Conservation (phyloP, 1,140 invertebrate species). For the Trachymyrmex septentrionalis region DNA sequence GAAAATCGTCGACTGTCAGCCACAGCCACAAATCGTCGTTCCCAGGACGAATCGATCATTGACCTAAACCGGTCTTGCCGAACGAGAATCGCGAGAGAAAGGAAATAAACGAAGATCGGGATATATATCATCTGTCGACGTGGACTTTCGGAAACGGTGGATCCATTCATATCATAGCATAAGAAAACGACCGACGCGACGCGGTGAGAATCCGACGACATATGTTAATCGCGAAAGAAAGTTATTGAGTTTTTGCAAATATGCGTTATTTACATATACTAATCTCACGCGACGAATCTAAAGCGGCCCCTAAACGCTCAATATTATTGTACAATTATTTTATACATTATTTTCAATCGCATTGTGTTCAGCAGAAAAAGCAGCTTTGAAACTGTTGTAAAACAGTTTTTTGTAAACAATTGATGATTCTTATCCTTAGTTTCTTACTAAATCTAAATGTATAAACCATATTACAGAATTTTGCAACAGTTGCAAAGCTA, state of each 20-base stretch:
- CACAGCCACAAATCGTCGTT: conserved; percentile 36
- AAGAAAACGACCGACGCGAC: conserved; percentile 26
- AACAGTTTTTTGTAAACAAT: no score
- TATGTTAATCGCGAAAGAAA: conserved; percentile 44
- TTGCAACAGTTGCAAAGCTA: no score
- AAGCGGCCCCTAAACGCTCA: no score
- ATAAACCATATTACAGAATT: no score
- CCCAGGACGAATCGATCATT: conserved; percentile 45
- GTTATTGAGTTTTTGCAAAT: conserved; percentile 18
- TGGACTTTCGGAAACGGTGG: background rate
- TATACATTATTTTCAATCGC: no score
- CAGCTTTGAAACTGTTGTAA: no score
- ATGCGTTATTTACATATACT: background rate
- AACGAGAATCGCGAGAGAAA: conserved; percentile 45
- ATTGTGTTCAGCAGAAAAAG: no score
- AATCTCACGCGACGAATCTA: background rate
- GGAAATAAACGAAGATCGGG: conserved; percentile 44
- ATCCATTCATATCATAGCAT: conserved; percentile 9
- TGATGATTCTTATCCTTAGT: no score
- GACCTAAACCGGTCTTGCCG: conserved; percentile 28
- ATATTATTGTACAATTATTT: no score
- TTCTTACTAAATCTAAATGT: no score
- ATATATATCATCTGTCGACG: background rate
- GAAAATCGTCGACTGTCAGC: background rate
- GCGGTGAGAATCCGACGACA: background rate